Conservation (phyloP, 2,888 invertebrate species). For the Eueremaeus valkanovi region DNA sequence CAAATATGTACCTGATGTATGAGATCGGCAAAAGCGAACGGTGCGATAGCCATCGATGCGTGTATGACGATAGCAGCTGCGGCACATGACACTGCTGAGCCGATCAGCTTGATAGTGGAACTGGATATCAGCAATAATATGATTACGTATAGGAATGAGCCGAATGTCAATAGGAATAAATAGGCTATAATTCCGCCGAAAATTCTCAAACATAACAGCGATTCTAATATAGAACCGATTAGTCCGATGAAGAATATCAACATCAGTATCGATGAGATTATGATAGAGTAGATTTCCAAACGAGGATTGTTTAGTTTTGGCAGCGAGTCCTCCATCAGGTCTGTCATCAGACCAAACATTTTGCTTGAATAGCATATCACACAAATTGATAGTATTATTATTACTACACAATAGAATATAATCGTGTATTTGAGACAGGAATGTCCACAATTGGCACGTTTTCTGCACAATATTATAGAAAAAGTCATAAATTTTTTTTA, state of each 20-base stretch:
- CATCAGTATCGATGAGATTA: slow-evolving; percentile 31
- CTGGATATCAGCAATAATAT: slow-evolving; percentile 33
- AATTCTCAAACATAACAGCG: slow-evolving; percentile 31
- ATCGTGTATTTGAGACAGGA: slow-evolving; percentile 37
- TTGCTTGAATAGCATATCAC: slow-evolving; percentile 37
- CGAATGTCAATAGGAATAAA: slow-evolving; percentile 37
- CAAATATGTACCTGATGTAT: slow-evolving; percentile 25
- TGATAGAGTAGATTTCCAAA: slow-evolving; percentile 23
- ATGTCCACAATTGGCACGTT: slow-evolving; percentile 38
- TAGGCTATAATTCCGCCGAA: slow-evolving; percentile 39
- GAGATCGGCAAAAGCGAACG: slow-evolving; percentile 40
- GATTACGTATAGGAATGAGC: slow-evolving; percentile 27
- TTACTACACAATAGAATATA: slow-evolving; percentile 35
- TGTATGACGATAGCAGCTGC: slow-evolving; percentile 36
- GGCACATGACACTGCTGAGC: slow-evolving; percentile 26
- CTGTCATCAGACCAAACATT: slow-evolving; percentile 35
- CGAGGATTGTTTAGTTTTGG: slow-evolving; percentile 25
- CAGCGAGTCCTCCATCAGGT: slow-evolving; percentile 10
- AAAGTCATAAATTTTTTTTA: not conserved
- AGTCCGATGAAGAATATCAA: slow-evolving; percentile 38
- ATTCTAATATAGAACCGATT: slow-evolving; percentile 36
- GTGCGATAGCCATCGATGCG: slow-evolving; percentile 37
- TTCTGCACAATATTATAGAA: not conserved
- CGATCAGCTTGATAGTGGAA: slow-evolving; percentile 9
- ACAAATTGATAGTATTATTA: slow-evolving; percentile 37